Conservation (phyloP, 37 sponge, comb jelly and placozoan species). For the Petrosia ficiformis region DNA sequence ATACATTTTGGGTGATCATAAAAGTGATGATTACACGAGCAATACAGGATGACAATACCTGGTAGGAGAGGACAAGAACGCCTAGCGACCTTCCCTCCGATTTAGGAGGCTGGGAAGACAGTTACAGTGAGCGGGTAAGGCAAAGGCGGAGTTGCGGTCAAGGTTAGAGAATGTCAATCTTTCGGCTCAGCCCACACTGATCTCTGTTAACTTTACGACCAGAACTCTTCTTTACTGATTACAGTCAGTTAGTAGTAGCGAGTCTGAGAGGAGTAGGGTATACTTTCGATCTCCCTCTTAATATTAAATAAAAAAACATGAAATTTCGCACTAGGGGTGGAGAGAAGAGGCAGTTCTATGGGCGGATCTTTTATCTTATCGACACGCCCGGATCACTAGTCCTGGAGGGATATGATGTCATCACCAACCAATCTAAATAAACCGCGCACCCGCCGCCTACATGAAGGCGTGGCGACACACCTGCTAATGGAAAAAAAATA, state of each 20-base stretch:
- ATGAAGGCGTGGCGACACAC: not conserved
- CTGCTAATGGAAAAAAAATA: too few species aligned
- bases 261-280: too few species aligned
- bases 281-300: too few species aligned
- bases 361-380: not conserved
- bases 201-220: not conserved
- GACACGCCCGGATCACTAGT: conserved; percentile 2
- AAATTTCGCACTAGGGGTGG: not conserved
- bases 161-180: not conserved
- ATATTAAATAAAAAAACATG: too few species aligned
- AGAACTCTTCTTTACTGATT: too few species aligned
- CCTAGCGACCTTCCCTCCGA: conserved; percentile 16
- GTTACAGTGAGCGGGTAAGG: not conserved
- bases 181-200: not conserved
- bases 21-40: too few species aligned
- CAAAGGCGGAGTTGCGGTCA: conserved; percentile 31
- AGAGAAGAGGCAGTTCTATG: not conserved
- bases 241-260: too few species aligned
- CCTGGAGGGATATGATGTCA: not conserved
- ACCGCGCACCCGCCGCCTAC: too few species aligned
- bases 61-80: conserved; percentile 6
- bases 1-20: too few species aligned
- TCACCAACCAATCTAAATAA: not conserved
- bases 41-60: conserved; percentile 4
- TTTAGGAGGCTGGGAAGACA: not conserved